Conservation (phyloP, 2,113 vertebrate species). For the Neolamprologus cancellatus region DNA sequence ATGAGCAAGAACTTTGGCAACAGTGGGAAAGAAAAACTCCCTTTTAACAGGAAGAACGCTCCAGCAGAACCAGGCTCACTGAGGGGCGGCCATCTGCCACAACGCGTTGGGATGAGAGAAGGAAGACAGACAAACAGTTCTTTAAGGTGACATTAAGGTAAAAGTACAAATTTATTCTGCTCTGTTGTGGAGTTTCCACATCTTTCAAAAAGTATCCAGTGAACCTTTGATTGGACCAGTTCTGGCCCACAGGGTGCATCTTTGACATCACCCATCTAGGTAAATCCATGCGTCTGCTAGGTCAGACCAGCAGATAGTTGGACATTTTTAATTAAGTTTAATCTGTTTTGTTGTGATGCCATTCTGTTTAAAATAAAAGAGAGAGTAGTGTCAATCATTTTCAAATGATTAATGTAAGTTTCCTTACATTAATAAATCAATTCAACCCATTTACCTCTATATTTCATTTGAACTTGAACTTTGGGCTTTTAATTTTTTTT, state of each 20-base stretch:
- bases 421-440: background rate
- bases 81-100: background rate
- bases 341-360: background rate
- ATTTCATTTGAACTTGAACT: background rate
- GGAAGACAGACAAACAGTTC: background rate
- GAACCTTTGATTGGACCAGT: background rate
- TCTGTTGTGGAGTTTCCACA: background rate
- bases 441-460: background rate
- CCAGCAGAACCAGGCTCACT: background rate
- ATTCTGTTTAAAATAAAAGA: background rate
- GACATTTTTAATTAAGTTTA: background rate
- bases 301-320: rapidly evolving
- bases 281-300: background rate
- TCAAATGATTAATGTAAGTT: background rate
- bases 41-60: rapidly evolving
- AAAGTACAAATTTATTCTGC: background rate
- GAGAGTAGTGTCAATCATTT: background rate
- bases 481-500: background rate
- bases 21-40: background rate
- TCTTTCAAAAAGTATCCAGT: background rate
- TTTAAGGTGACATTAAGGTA: background rate
- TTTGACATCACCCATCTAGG: background rate
- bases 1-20: background rate
- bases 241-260: background rate
- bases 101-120: background rate